Base-by-base conservation (phyloP, 2,113 vertebrate genomes). In the Aptenodytes patagonicus region DNA sequence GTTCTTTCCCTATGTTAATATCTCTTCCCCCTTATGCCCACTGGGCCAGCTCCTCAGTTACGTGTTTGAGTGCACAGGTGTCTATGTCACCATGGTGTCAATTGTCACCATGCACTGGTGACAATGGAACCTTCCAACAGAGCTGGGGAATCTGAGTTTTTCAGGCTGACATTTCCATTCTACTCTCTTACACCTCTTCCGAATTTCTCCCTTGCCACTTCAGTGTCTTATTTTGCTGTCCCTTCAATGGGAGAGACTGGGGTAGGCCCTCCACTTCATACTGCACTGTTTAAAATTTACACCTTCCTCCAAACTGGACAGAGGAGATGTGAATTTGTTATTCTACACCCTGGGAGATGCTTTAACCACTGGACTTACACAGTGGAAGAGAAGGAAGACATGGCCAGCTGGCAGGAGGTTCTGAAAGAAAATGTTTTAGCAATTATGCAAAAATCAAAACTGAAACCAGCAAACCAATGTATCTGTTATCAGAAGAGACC, bases 61-160 rank as follows among this genome's bases (percentile, higher is more conserved):
- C 0, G 1, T 36, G 16, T 70, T 64, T 68, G 19, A 64, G 22
- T 64, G 34, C 26, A n/a, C 0, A 0, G 4, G 2, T 54, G 28
- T 38, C 31, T 42, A 1, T 77, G 54, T 46, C 42, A 55, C 32
- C 0, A 0, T 11, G 10, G 7, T 2, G 7, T 54, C 21, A 34
- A 2, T 10, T 68, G 42, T 65, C 34, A 68, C 7, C 13, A 11
- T 10, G 15, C 4, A 3, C 11, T 36, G 12, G 25, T 54, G 14
- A 46, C 40, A 93, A 52, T 7, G 3, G 8, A 77, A 10, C 20
- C 14, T 84, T 62, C 29, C 29, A 55, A 16, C 6, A 86, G 17
- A 38, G 26, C 9, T 34, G 16, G 4, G 14, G 3, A 62, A 70
- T 68, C 32, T 20, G 14, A 61, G 7, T 2, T 83, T 66, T 89